Percentiles rank a stretch among this genome's conserved stretches.
phyloP scores from a whole-genome alignment of 2,888 invertebrate genomes.

The Erynnis tages region DNA sequence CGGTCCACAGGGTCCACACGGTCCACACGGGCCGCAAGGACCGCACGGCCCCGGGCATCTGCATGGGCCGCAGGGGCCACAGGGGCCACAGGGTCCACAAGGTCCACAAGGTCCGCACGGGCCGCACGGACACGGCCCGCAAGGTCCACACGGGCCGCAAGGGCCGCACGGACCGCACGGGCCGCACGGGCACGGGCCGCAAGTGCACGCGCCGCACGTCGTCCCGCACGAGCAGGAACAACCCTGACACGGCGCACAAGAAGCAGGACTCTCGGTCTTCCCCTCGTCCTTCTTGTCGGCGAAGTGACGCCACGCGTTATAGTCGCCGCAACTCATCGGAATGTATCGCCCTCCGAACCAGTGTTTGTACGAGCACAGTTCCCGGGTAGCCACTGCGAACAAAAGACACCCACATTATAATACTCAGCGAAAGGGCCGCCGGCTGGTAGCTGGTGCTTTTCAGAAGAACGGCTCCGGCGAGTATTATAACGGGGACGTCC shows the following conservation, averaged over 20 bases:
- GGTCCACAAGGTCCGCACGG: constrained; percentile 43
- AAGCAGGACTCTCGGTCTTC: no score
- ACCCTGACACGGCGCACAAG: no score
- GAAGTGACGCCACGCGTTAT: constrained; percentile 39
- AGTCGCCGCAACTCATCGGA: constrained; percentile 49
- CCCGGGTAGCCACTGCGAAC: constrained; percentile 56
- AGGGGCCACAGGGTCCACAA: constrained; percentile 40
- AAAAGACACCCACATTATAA: constrained; percentile 71
- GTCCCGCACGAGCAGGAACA: constrained; percentile 30
- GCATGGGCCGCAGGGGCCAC: constrained; percentile 50
- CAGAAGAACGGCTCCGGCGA: constrained; percentile 63
- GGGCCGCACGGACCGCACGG: constrained; percentile 36
- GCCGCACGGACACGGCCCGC: constrained; percentile 38
- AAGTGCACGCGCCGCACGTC: constrained; percentile 32
- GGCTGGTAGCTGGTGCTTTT: constrained; percentile 60
- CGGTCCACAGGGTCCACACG: constrained; percentile 43
- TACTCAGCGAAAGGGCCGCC: constrained; percentile 49
- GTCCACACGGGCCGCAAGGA: constrained; percentile 39
- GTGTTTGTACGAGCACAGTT: constrained; percentile 37
- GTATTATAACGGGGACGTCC: constrained; percentile 70
- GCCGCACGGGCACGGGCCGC: constrained; percentile 37
- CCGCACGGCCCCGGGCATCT: constrained; percentile 42
- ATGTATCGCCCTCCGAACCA: constrained; percentile 29
- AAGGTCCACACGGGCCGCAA: constrained; percentile 41
- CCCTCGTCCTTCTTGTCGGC: constrained; percentile 50